Evolutionary conservation across 2,113 vertebrate genomes (phyloP), one percentile per base, ranked within the genome.

Genomic region (Natator depressus): DNA sequence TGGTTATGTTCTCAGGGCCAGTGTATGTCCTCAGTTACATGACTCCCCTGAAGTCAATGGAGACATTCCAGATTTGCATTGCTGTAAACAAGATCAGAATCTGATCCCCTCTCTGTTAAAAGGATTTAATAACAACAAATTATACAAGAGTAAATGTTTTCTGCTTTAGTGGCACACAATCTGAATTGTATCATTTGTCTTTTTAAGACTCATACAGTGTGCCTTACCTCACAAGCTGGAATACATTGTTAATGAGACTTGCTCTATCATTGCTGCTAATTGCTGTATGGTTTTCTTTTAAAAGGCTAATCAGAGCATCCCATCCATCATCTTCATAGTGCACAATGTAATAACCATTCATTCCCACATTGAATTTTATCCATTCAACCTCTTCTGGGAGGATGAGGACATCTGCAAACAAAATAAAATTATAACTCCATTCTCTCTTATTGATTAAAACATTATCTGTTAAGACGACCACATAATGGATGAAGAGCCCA

Each of bases 261-360:
- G 99, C 98, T 16, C 99, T 98, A 87, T 99, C 99, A 5, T 98
- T 99, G 97, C 99, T 98, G 95, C 98, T 99, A 72, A 99, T 96
- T 0, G 96, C 96, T 0, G 97, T 98, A 97, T 99, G 99, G 84
- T 98, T 98, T 92, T 94, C 90, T 69, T 97, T 98, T 91, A 99
- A 98, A 82, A 99, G 97, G 25, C 82, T 93, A 88, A 98, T 99
- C 51, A 99, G 87, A 53, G 97, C 96, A 89, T 98, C 97, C 99
- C 99, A 99, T 16, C 99, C 99, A 0, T 98, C 94, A 35, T 90
- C 98, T 91, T 98, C 98, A 0, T 99, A 99, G 96, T 99, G 99
- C 16, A 99, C 99, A 72, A 99, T 99, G 97, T 99, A 99, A 97
- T 99, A 99, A 51, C 99, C 99, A 20, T 98, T 99, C 99, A 99